Conservation (phyloP, 92 coral and sea anemone genomes). For the Phenganax subtilis region DNA sequence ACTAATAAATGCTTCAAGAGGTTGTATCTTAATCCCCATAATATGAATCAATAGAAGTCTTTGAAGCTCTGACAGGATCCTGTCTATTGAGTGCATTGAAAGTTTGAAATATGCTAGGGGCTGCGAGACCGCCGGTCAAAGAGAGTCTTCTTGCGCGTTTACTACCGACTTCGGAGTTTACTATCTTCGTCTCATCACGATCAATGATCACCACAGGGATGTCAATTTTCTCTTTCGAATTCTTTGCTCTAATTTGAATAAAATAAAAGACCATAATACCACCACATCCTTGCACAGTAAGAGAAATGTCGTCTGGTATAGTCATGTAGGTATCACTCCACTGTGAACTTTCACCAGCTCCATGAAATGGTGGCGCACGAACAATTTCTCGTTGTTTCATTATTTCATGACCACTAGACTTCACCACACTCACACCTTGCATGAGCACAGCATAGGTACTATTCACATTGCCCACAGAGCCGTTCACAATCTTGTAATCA, state of each 20-base stretch:
- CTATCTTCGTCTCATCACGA: slow-evolving; percentile 15
- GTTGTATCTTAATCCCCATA: slow-evolving; percentile 17
- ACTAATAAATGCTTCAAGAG: not conserved
- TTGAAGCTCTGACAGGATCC: slow-evolving; percentile 27
- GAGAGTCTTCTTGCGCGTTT: slow-evolving; percentile 18
- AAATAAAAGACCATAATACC: slow-evolving; percentile 14
- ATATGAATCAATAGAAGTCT: slow-evolving; percentile 30
- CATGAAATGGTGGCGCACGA: slow-evolving; percentile 28
- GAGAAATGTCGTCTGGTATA: slow-evolving; percentile 22
- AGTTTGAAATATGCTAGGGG: slow-evolving; percentile 17
- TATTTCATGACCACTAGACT: slow-evolving; percentile 5
- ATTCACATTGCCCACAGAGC: slow-evolving; percentile 7
- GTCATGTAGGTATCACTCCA: slow-evolving; percentile 35
- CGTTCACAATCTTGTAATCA: slow-evolving; percentile 26
- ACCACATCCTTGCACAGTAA: slow-evolving; percentile 34
- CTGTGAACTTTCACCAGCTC: not conserved
- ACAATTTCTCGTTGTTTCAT: slow-evolving; percentile 4
- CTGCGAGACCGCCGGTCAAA: not conserved
- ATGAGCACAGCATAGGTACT: slow-evolving; percentile 31
- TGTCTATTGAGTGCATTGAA: slow-evolving; percentile 23
- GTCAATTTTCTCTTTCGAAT: slow-evolving; percentile 32
- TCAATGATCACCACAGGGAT: slow-evolving; percentile 36
- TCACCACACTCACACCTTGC: slow-evolving; percentile 22
- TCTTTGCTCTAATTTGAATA: slow-evolving; percentile 25
- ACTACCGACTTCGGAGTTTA: not conserved